These are phyloP conservation scores for Antidorcas marsupialis DNA, from an alignment of 2,113 vertebrate genomes.

Conservation along the genomic window DNA sequence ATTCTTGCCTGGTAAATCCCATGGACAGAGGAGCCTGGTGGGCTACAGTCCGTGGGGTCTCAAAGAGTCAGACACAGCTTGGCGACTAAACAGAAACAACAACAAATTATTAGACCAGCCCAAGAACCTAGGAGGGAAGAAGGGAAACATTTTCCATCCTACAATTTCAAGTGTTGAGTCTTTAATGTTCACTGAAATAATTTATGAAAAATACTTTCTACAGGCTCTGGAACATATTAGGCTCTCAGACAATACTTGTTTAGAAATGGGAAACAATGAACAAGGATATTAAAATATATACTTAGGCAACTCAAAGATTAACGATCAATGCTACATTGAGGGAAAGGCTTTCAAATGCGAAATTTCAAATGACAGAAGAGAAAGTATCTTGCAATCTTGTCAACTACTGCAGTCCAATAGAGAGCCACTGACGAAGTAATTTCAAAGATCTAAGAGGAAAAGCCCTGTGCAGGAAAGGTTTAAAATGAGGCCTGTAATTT, in stretches of 20 bases:
- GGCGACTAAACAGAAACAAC: background rate
- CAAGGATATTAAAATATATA: background rate
- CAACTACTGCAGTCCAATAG: background rate
- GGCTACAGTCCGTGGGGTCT: background rate
- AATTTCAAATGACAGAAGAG: background rate
- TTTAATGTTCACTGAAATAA: constrained; percentile 19
- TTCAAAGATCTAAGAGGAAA: background rate
- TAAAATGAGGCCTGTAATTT: background rate
- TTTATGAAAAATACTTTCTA: constrained; percentile 18
- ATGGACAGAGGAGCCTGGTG: background rate
- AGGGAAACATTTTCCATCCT: background rate
- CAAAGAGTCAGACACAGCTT: background rate
- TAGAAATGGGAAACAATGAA: background rate
- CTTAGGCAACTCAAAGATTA: constrained; percentile 18
- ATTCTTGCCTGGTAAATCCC: background rate
- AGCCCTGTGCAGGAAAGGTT: background rate
- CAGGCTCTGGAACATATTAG: background rate
- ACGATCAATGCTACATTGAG: background rate
- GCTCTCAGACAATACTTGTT: background rate
- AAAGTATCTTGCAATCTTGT: background rate
- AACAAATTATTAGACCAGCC: background rate
- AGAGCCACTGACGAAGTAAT: background rate
- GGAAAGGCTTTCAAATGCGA: constrained; percentile 24
- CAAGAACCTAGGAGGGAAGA: background rate
- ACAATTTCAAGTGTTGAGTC: constrained; percentile 15